These are phyloP conservation scores for Columba janthina DNA, from an alignment of 2,113 vertebrate species.

Conservation along the genomic window DNA sequence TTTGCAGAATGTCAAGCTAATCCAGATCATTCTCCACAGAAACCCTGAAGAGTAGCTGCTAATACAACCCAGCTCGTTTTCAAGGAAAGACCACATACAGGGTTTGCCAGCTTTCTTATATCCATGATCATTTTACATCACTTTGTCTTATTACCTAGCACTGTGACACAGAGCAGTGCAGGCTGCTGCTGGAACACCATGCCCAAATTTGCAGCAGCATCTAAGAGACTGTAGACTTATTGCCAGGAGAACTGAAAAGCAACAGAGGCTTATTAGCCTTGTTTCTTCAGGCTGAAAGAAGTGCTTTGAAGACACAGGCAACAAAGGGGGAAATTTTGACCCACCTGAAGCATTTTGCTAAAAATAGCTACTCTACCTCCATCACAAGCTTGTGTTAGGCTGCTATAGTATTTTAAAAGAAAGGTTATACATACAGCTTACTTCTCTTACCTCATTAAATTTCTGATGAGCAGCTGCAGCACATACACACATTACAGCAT, in stretches of 20 bases:
- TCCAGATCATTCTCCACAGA: not conserved
- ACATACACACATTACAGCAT: not conserved
- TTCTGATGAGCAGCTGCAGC: not conserved
- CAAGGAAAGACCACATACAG: not conserved
- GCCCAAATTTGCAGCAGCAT: not conserved
- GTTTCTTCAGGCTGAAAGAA: constrained; percentile 17
- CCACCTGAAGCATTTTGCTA: constrained; percentile 49
- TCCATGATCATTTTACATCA: not conserved
- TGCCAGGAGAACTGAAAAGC: not conserved
- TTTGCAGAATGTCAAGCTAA: not conserved
- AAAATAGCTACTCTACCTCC: constrained; percentile 31
- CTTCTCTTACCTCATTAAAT: not conserved
- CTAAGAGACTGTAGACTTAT: not conserved
- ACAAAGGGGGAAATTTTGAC: constrained; percentile 10
- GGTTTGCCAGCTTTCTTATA: not conserved
- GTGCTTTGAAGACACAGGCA: constrained; percentile 49
- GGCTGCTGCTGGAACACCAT: not conserved
- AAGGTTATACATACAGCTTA: not conserved
- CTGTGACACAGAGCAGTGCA: not conserved
- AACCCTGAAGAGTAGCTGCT: not conserved
- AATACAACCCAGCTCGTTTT: not conserved
- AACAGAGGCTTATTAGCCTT: constrained; percentile 4
- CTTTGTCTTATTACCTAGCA: not conserved
- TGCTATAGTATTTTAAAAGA: not conserved
- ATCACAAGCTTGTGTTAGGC: not conserved